Evolutionary conservation across 1,140 invertebrate genomes (phyloP), one percentile per base, ranked within the genome.

Genomic region (Drosophila azteca): DNA sequence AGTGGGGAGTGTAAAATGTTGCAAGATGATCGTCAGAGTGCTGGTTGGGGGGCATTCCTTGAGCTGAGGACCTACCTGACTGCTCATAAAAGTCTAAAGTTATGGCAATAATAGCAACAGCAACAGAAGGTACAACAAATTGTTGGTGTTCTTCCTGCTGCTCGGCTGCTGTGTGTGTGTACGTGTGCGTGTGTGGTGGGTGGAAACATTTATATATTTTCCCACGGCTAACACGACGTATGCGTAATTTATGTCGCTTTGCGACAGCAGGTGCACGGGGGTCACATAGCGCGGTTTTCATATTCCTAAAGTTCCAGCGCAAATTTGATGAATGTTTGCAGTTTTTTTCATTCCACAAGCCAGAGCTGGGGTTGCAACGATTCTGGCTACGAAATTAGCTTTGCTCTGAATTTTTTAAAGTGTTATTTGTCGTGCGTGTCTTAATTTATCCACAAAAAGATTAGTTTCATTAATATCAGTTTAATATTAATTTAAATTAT

Each of bases 31-130:
- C 11, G 13, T 39, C 35, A 3, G 3, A 22, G 35, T n/a, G 49
- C 45, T 31, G 46, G 43, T 29, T 26, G 7, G 13, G 7, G 13
- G 15, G 22, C 8, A 55, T 41, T 48, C 29, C 45, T 22, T 57
- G 41, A 55, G 54, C 35, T 20, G 17, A 20, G 17, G 17, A 20
- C 17, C 17, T 20, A 20, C 54, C 64, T 62, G 65, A 20, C 51
- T 54, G 46, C 61, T 73, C 70, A 82, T 79, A 82, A 82, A 82
- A 82, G 79, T 82, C 79, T 69, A 83, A 82, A 82, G 79, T 82
- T 79, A 54, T 68, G 45, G 48, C 77, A 79, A 73, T 52, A 75
- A 75, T 61, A 79, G 57, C 50, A 50, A 51, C 29, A 57, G 43
- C 65, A 57, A 31, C 70, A 63, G 53, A 64, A 75, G 43, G 43